phyloP scores from a whole-genome alignment of 2,113 vertebrate genomes.

The Sialia sialis region DNA sequence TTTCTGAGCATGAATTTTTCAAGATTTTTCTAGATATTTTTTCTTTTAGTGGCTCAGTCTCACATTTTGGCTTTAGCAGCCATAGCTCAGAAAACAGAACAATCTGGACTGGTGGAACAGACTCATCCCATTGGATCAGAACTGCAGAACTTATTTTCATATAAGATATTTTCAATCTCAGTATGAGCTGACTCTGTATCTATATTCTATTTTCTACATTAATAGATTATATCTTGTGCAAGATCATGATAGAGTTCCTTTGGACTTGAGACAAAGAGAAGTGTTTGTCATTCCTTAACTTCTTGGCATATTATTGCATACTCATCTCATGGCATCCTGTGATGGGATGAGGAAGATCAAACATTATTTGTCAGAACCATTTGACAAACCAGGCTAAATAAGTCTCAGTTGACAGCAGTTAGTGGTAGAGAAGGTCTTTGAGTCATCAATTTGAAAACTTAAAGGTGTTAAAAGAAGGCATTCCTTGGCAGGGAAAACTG shows the following conservation, averaged over 20 bases:
- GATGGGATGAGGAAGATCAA: background rate
- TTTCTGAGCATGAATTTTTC: background rate
- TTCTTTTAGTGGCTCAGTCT: background rate
- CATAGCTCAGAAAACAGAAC: background rate
- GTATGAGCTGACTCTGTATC: background rate
- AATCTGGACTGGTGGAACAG: background rate
- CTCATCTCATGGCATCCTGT: background rate
- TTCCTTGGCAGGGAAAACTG: background rate
- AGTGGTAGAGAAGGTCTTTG: background rate
- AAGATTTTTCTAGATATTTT: background rate
- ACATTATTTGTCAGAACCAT: background rate
- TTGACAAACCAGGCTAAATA: background rate
- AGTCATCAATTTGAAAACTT: background rate
- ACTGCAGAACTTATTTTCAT: too few relatives aligned
- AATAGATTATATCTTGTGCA: background rate
- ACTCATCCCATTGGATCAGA: background rate
- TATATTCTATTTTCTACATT: background rate
- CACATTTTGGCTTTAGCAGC: background rate
- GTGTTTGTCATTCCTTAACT: background rate
- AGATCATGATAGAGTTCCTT: background rate
- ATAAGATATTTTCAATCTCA: background rate
- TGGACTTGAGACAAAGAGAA: background rate
- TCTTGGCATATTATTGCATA: background rate
- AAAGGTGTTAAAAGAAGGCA: background rate
- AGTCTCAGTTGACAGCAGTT: background rate